phyloP scores from a whole-genome alignment of 1,140 invertebrate species.

The Brachionus manjavacas region DNA sequence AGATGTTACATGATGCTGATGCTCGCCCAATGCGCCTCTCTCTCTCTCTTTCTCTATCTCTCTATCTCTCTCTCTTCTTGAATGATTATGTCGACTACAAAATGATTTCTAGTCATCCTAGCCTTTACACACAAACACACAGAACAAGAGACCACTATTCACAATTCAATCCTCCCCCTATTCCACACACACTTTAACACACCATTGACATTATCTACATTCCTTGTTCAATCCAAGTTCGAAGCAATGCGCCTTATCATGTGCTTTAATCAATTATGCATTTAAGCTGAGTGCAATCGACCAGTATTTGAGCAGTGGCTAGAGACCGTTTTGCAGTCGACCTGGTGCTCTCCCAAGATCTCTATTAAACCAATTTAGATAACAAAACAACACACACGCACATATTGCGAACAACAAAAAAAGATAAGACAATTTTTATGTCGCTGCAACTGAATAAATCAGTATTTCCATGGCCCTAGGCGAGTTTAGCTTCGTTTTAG shows the following conservation, averaged over 20 bases:
- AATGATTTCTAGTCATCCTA: background rate
- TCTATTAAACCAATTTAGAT: background rate
- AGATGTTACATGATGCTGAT: background rate
- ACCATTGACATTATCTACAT: background rate
- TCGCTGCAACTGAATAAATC: background rate
- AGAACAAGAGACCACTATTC: background rate
- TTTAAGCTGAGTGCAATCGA: background rate
- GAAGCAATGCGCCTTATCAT: background rate
- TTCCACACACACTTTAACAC: background rate
- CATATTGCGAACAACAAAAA: background rate
- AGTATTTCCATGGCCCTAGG: background rate
- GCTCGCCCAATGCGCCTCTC: too few species aligned
- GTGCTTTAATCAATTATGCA: background rate
- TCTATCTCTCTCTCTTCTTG: too few species aligned
- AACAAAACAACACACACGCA: background rate
- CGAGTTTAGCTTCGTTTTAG: too few species aligned
- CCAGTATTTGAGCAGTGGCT: background rate
- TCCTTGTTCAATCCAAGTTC: background rate
- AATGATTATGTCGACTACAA: background rate
- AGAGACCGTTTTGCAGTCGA: background rate
- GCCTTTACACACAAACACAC: background rate
- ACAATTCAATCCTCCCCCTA: background rate
- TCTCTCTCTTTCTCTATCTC: too few species aligned
- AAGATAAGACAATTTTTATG: background rate
- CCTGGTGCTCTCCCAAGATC: background rate